These are phyloP conservation scores for Nannoperca obscura DNA, from an alignment of 2,797 vertebrate genomes.

Conservation along the genomic window DNA sequence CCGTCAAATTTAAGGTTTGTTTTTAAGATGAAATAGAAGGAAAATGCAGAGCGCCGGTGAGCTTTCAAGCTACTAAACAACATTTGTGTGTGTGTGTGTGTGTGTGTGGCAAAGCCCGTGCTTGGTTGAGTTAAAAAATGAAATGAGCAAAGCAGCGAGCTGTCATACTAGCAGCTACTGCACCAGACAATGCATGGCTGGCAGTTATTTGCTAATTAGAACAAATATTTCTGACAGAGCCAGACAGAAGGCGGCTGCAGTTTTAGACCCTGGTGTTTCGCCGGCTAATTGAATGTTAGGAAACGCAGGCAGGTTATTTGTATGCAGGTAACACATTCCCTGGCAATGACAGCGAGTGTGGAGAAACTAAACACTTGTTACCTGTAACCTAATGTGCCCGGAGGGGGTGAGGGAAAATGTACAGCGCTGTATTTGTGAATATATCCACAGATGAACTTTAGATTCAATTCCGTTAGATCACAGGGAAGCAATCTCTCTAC, in stretches of 20 bases:
- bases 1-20: constrained; percentile 43
- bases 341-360: constrained; percentile 29
- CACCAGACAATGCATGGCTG: constrained; percentile 50
- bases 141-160: constrained; percentile 50
- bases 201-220: constrained; percentile 66
- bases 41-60: constrained; percentile 10
- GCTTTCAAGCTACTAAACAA: constrained; percentile 41
- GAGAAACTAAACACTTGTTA: constrained; percentile 22
- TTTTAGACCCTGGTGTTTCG: constrained; percentile 34
- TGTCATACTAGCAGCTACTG: constrained; percentile 42
- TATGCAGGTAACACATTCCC: constrained; percentile 32
- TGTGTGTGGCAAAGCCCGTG: constrained; percentile 24
- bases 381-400: constrained; percentile 6
- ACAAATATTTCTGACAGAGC: constrained; percentile 60
- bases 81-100: constrained; percentile 27
- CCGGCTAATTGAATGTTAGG: constrained; percentile 39
- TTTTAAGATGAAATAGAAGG: constrained; percentile 47
- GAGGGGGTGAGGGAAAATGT: constrained; percentile 6
- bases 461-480: too few species aligned
- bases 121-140: constrained; percentile 42
- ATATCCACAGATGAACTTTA: neutral
- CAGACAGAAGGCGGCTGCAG: constrained; percentile 26
- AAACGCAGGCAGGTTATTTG: constrained; percentile 49
- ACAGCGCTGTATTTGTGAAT: neutral
- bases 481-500: constrained; percentile 23